A percentile compares a stretch with the other conserved stretches of the same genome.
These are phyloP conservation scores for Bactericera cockerelli DNA, from an alignment of 1,140 invertebrate genomes.

Conservation along the genomic window DNA sequence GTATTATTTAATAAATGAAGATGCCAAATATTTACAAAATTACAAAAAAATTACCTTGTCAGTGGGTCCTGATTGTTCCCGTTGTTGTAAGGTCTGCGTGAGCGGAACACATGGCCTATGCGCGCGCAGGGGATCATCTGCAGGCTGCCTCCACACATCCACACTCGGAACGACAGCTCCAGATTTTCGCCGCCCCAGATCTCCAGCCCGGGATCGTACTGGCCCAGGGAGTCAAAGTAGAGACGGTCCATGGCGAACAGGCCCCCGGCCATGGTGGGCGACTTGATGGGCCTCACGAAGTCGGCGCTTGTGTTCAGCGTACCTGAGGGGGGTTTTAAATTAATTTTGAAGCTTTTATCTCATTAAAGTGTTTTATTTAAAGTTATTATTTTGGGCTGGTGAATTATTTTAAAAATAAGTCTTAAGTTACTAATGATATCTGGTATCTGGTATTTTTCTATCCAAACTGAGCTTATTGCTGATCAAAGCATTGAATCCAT, in stretches of 20 bases:
- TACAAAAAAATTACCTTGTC: conserved; percentile 34
- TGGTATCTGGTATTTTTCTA: conserved; percentile 73
- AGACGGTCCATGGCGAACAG: conserved; percentile 81
- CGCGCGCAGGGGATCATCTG: conserved; percentile 87
- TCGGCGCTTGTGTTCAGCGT: conserved; percentile 47
- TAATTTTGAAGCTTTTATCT: too few species aligned
- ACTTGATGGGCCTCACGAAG: conserved; percentile 71
- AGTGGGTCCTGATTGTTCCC: conserved; percentile 66
- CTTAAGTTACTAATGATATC: conserved; percentile 53
- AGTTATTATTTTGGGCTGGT: too few species aligned
- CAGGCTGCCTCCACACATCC: conserved; percentile 94
- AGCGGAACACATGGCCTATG: conserved; percentile 91
- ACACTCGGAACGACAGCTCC: conserved; percentile 89
- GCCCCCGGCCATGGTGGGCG: conserved; percentile 94
- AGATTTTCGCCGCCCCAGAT: conserved; percentile 90
- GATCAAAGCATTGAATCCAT: conserved; percentile 84
- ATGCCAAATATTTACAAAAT: too few species aligned
- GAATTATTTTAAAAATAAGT: too few species aligned
- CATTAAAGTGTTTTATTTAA: too few species aligned
- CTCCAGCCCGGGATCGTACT: conserved; percentile 87
- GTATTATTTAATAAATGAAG: too few species aligned
- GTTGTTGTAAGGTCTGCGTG: conserved; percentile 69
- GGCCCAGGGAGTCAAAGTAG: conserved; percentile 79
- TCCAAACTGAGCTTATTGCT: conserved; percentile 65
- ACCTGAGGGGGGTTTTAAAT: too few species aligned